Conservation (phyloP, 2,888 invertebrate species). For the Allophyes oxyacanthae region DNA sequence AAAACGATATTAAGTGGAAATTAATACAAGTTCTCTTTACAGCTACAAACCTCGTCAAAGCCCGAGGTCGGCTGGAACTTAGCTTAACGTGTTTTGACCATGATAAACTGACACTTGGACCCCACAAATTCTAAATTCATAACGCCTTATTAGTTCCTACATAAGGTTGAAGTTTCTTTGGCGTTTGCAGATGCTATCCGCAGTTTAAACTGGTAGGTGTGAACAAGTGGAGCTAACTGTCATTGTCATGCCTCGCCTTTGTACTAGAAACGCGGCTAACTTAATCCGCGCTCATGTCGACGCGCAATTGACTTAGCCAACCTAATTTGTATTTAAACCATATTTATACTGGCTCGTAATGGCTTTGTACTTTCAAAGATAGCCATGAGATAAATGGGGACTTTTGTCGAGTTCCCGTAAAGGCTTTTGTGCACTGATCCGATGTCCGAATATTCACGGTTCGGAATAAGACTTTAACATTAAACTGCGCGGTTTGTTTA, state of each 20-base stretch:
- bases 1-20: conserved; percentile 68
- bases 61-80: conserved; percentile 73
- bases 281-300: conserved; percentile 72
- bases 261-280: conserved; percentile 71
- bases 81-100: conserved; percentile 66
- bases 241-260: conserved; percentile 76
- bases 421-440: neutral
- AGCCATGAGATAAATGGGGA: conserved; percentile 11
- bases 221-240: conserved; percentile 77
- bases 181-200: conserved; percentile 36
- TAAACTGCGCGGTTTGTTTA: conserved; percentile 4
- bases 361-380: conserved; percentile 24
- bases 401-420: conserved; percentile 3
- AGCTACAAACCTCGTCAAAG: conserved; percentile 70
- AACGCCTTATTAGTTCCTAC: conserved; percentile 7
- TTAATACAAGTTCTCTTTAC: conserved; percentile 70
- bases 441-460: conserved; percentile 5
- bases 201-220: conserved; percentile 55
- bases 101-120: conserved; percentile 33
- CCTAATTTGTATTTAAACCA: conserved; percentile 61
- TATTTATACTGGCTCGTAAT: conserved; percentile 31
- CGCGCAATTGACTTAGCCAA: conserved; percentile 70
- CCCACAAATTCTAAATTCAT: conserved; percentile 3
- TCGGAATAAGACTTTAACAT: neutral
- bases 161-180: conserved; percentile 43